Evolutionary conservation across 2,797 vertebrate species (phyloP), one percentile per base, ranked within the genome.

Genomic region (Tangara arthus): DNA sequence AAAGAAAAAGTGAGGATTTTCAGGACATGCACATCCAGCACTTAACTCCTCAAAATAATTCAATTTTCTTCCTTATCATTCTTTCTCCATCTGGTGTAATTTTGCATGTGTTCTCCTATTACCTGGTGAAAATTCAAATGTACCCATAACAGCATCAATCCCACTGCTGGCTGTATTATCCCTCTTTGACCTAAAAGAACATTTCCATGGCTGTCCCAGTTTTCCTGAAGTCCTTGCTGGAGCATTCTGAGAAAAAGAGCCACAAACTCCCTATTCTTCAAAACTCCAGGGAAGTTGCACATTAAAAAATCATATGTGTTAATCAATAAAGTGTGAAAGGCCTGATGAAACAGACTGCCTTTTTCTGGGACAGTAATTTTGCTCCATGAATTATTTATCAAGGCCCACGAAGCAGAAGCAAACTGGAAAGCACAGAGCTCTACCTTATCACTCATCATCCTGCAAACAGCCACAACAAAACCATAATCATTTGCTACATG

Each of bases 281-380:
- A 93, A 96, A 90, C 94, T 90, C 93, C 86, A 56, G 63, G 30
- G 77, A 87, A 81, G 91, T 35, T 87, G 60, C 55, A 28, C 93
- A 91, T 96, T 96, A 93, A 97, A 94, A 97, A 97, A 94, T 96
- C 68, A 94, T 90, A 88, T 53, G 83, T 94, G 79, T 76, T 95
- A 93, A 97, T 97, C 94, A 96, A 96, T 95, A 97, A 97, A 92
- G 91, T 96, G 95, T 96, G 93, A 97, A 96, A 96, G 68, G 89
- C 89, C 81, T 96, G 96, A 95, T 95, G 96, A 97, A 96, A 95
- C 96, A 97, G 95, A 77, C 92, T 95, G 95, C 88, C 69, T 97
- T 96, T 98, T 97, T 97, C 97, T 97, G 96, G 97, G 97, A 96
- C 95, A 96, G 94, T 94, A 96, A 97, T 97, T 98, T 97, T 96